Evolutionary conservation across 2,113 vertebrate species (phyloP).

Genomic region (Cacatua alba): DNA sequence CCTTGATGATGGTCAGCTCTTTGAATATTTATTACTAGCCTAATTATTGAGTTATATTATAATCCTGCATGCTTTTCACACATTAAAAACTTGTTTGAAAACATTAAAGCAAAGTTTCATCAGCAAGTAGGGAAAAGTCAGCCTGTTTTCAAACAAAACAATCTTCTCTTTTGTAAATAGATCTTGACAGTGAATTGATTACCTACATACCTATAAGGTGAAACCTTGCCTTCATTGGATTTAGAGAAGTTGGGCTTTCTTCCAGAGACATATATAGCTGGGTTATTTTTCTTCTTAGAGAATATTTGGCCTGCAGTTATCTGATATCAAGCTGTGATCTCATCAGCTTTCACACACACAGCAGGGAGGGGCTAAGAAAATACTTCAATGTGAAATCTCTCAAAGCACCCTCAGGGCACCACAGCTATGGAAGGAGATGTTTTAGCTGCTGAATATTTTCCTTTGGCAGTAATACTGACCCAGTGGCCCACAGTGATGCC

Average conservation of each 20-base stretch:
- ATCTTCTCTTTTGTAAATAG: conserved; percentile 27
- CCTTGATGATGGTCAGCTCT: conserved; percentile 31
- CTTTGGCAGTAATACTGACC: background rate
- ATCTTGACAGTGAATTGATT: conserved; percentile 16
- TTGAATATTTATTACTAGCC: conserved; percentile 66
- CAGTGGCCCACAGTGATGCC: background rate
- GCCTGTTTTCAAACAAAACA: conserved; percentile 26
- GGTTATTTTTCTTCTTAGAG: conserved; percentile 55
- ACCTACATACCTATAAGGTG: conserved; percentile 17
- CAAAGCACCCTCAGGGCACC: conserved; percentile 16
- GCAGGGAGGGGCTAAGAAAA: conserved; percentile 61
- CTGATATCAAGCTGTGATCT: conserved; percentile 63
- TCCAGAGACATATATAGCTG: conserved; percentile 20
- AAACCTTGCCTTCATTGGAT: background rate
- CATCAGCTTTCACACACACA: conserved; percentile 63
- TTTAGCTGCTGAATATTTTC: background rate
- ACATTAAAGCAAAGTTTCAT: conserved; percentile 1
- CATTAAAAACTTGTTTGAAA: conserved; percentile 41
- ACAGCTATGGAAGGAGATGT: background rate
- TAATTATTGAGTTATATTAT: conserved; percentile 70
- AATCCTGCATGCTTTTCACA: conserved; percentile 51
- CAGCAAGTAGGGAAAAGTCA: background rate
- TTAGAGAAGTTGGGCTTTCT: background rate
- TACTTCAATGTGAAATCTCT: conserved; percentile 55
- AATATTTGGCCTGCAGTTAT: conserved; percentile 63